These are phyloP conservation scores for Lota lota DNA, from an alignment of 2,113 vertebrate species.

Conservation along the genomic window DNA sequence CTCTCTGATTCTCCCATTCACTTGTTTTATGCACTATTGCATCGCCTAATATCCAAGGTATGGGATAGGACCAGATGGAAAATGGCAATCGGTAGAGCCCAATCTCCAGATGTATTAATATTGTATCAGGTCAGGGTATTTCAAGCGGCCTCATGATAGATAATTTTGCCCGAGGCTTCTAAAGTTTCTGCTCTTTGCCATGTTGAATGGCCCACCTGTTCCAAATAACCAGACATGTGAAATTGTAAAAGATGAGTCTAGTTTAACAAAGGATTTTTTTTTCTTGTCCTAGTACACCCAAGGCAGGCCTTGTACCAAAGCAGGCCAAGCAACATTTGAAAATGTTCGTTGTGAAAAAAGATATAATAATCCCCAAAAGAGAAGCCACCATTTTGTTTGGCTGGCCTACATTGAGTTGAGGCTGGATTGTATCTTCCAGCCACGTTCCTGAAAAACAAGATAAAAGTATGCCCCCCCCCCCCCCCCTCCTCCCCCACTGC, in stretches of 20 bases:
- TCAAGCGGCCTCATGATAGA: neutral
- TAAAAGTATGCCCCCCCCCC: slow-evolving; percentile 41
- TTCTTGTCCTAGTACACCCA: neutral
- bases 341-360: neutral
- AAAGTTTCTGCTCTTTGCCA: slow-evolving; percentile 37
- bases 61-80: too few relatives aligned
- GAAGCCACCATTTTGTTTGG: slow-evolving; percentile 19
- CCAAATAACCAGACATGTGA: too few relatives aligned
- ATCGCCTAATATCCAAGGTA: too few relatives aligned
- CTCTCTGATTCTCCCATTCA: too few relatives aligned
- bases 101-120: slow-evolving; percentile 11
- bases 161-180: neutral
- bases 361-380: slow-evolving; percentile 9
- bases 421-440: slow-evolving; percentile 37
- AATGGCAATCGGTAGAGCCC: too few relatives aligned
- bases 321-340: too few relatives aligned
- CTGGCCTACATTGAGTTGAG: slow-evolving; percentile 28
- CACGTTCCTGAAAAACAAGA: slow-evolving; percentile 42
- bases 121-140: slow-evolving; percentile 1
- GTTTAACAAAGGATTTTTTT: neutral
- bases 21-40: too few relatives aligned
- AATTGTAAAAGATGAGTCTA: neutral
- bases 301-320: too few relatives aligned
- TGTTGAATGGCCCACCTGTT: neutral
- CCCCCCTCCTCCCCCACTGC: slow-evolving; percentile 10